A percentile compares a stretch with the other conserved stretches of the same genome.
Evolutionary conservation across 2,888 invertebrate genomes (phyloP).

Genomic region (Coecobrya sp.): DNA sequence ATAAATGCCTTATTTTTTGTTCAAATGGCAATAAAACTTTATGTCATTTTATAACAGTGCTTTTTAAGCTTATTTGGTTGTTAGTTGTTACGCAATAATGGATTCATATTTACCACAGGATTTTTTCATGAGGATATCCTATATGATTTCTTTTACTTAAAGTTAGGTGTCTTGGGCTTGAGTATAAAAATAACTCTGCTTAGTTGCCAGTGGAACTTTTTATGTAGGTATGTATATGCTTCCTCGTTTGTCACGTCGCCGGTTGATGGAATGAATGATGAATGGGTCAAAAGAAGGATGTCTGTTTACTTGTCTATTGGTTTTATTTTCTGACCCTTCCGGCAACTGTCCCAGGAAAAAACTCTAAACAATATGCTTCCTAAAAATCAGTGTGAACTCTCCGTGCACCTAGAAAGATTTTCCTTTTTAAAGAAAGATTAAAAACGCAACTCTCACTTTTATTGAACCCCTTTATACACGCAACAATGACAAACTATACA

Average conservation of each 20-base stretch:
- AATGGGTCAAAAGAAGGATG: conserved; percentile 69
- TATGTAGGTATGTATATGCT: too few species aligned
- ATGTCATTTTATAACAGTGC: conserved; percentile 3
- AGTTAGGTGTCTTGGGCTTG: too few species aligned
- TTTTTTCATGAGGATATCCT: not conserved
- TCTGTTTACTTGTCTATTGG: conserved; percentile 71
- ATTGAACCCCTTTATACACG: conserved; percentile 75
- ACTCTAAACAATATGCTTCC: not conserved
- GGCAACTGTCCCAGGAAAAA: conserved; percentile 72
- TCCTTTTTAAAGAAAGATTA: conserved; percentile 56
- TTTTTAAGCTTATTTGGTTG: too few species aligned
- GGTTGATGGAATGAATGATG: conserved; percentile 51
- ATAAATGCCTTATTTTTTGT: too few species aligned
- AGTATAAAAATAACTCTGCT: too few species aligned
- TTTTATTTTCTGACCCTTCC: conserved; percentile 69
- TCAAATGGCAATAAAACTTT: conserved; percentile 48
- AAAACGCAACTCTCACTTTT: conserved; percentile 78
- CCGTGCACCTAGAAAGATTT: not conserved
- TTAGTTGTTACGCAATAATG: too few species aligned
- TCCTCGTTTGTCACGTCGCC: conserved; percentile 24
- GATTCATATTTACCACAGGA: not conserved
- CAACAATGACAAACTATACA: conserved; percentile 56
- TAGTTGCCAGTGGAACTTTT: too few species aligned
- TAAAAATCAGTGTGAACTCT: conserved; percentile 43
- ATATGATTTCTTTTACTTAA: too few species aligned